A percentile compares a stretch with the other conserved stretches of the same genome.
Evolutionary conservation across 2,113 vertebrate genomes (phyloP).

Genomic region (Verasper variegatus): DNA sequence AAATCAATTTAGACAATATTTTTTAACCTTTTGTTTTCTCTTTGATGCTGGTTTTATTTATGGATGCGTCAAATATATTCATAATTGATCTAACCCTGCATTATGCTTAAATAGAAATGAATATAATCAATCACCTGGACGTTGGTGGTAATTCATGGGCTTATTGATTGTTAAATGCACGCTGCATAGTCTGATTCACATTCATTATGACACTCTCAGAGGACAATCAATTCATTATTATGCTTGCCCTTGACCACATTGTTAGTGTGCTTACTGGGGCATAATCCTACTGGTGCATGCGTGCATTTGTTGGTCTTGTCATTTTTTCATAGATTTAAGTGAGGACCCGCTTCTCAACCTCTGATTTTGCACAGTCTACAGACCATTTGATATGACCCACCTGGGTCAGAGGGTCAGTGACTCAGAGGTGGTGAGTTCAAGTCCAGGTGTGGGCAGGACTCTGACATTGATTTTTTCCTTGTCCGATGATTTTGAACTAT

Average conservation of each 20-base stretch:
- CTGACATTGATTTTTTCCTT: too few relatives aligned
- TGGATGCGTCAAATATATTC: constrained; percentile 34
- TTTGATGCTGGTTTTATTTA: constrained; percentile 41
- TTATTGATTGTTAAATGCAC: constrained; percentile 75
- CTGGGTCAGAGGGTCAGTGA: too few relatives aligned
- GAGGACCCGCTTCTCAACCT: constrained; percentile 16
- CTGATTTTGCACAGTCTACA: background rate
- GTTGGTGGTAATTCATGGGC: constrained; percentile 58
- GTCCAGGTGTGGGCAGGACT: too few relatives aligned
- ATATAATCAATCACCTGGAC: constrained; percentile 71
- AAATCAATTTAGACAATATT: background rate
- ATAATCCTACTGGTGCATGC: constrained; percentile 46
- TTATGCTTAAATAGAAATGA: constrained; percentile 68
- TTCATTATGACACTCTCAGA: constrained; percentile 78
- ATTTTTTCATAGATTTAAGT: constrained; percentile 45
- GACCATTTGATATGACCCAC: background rate
- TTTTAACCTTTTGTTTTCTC: constrained; percentile 2
- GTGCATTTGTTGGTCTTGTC: constrained; percentile 23
- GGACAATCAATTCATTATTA: constrained; percentile 77
- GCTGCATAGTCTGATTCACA: constrained; percentile 69
- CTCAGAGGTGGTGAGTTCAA: too few relatives aligned
- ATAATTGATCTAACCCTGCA: constrained; percentile 57
- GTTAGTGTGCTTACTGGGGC: constrained; percentile 69
- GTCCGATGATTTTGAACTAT: too few relatives aligned
- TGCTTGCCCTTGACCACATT: constrained; percentile 69